These are phyloP conservation scores for Pangasianodon gigas DNA, from an alignment of 2,113 vertebrate genomes.

Conservation along the genomic window DNA sequence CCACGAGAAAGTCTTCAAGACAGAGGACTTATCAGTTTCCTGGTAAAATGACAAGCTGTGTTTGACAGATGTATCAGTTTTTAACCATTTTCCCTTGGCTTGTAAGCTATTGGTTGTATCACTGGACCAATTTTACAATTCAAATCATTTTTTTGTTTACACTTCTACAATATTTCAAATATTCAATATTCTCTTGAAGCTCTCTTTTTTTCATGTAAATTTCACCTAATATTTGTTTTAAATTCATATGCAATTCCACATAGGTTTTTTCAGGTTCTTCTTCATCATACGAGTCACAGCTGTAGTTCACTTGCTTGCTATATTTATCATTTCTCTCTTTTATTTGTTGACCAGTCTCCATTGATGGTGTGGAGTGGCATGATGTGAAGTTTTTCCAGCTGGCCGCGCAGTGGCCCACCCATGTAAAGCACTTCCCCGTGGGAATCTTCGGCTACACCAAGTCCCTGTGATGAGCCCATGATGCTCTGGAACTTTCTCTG, in stretches of 20 bases:
- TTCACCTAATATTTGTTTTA: not conserved
- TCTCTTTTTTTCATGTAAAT: not conserved
- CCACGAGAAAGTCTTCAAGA: not conserved
- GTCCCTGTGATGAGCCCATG: constrained; percentile 58
- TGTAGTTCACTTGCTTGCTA: not conserved
- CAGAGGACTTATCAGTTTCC: not conserved
- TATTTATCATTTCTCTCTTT: not conserved
- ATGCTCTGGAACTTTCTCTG: constrained; percentile 3
- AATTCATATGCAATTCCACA: not conserved
- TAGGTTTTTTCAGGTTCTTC: not conserved
- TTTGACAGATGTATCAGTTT: not conserved
- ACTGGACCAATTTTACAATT: not conserved
- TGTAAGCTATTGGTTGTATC: not conserved
- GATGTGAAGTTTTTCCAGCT: constrained; percentile 83
- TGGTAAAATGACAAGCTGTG: not conserved
- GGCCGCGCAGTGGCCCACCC: constrained; percentile 84
- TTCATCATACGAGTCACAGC: not conserved
- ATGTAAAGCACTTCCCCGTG: constrained; percentile 83
- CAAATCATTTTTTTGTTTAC: not conserved
- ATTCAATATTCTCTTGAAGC: not conserved
- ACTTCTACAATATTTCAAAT: not conserved
- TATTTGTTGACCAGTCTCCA: constrained; percentile 69
- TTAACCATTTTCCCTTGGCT: not conserved
- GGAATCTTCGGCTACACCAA: constrained; percentile 81
- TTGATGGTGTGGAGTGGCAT: constrained; percentile 84